phyloP scores from a whole-genome alignment of 2,113 vertebrate species.

The Hymenochirus boettgeri region DNA sequence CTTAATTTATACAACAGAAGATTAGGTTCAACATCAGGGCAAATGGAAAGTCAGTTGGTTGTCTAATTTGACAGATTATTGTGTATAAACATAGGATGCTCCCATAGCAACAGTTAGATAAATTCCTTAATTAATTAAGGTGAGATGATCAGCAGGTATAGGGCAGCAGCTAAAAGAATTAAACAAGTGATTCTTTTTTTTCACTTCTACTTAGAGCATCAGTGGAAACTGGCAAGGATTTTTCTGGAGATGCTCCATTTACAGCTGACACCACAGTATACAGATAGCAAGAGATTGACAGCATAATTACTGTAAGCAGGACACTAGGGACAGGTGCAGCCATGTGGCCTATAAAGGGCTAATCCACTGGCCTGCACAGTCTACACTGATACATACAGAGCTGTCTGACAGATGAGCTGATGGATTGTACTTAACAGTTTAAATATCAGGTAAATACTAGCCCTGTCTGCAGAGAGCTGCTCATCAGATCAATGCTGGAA shows the following conservation, averaged over 20 bases:
- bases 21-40: slow-evolving; percentile 10
- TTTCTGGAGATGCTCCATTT: slow-evolving; percentile 20
- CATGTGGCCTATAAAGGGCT: slow-evolving; percentile 6
- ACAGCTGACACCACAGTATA: slow-evolving; percentile 24
- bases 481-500: no score
- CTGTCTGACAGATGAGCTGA: background rate
- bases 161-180: slow-evolving; percentile 18
- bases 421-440: background rate
- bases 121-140: slow-evolving; percentile 37
- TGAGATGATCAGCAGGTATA: slow-evolving; percentile 26
- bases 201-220: slow-evolving; percentile 8
- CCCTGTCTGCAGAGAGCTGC: no score
- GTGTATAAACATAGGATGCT: slow-evolving; percentile 3
- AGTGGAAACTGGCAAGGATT: slow-evolving; percentile 10
- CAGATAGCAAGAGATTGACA: slow-evolving; percentile 24
- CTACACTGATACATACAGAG: background rate
- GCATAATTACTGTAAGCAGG: slow-evolving; percentile 18
- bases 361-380: background rate
- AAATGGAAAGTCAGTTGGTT: background rate
- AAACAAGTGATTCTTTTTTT: slow-evolving; percentile 24
- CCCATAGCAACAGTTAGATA: slow-evolving; percentile 31
- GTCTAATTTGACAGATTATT: background rate
- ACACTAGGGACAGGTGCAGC: slow-evolving; percentile 13
- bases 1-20: background rate
- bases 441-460: background rate